Evolutionary conservation across 2,888 invertebrate genomes (phyloP).

Genomic region (Leptothorax acervorum): DNA sequence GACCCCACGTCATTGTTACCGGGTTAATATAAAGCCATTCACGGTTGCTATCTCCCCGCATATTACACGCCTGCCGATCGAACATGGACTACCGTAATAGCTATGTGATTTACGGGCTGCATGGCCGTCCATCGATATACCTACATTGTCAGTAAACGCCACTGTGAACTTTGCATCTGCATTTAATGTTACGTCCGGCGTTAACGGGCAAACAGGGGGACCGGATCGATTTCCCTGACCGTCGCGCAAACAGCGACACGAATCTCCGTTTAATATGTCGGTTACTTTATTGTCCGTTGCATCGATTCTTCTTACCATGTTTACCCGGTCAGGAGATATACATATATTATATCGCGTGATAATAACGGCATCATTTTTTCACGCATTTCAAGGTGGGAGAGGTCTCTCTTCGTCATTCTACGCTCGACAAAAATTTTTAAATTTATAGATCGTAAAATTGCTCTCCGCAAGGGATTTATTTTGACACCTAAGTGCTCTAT

Average conservation of each 20-base stretch:
- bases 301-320: constrained; percentile 36
- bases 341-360: background rate
- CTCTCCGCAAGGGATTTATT: constrained; percentile 28
- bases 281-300: constrained; percentile 32
- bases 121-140: constrained; percentile 42
- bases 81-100: constrained; percentile 33
- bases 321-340: background rate
- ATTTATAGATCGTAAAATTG: constrained; percentile 27
- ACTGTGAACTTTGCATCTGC: constrained; percentile 75
- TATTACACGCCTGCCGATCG: constrained; percentile 31
- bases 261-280: constrained; percentile 57
- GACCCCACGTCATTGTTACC: background rate
- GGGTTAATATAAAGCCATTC: constrained; percentile 18
- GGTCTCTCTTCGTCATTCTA: background rate
- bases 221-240: constrained; percentile 44
- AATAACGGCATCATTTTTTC: constrained; percentile 19
- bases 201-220: constrained; percentile 53
- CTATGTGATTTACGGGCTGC: constrained; percentile 34
- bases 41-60: constrained; percentile 22
- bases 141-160: constrained; percentile 50
- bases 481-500: constrained; percentile 43
- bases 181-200: constrained; percentile 71
- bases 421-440: constrained; percentile 36
- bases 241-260: constrained; percentile 40
- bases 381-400: background rate